A percentile compares a stretch with the other conserved stretches of the same genome.
Evolutionary conservation across 2,113 vertebrate genomes (phyloP).

Genomic region (Nematolebias whitei): DNA sequence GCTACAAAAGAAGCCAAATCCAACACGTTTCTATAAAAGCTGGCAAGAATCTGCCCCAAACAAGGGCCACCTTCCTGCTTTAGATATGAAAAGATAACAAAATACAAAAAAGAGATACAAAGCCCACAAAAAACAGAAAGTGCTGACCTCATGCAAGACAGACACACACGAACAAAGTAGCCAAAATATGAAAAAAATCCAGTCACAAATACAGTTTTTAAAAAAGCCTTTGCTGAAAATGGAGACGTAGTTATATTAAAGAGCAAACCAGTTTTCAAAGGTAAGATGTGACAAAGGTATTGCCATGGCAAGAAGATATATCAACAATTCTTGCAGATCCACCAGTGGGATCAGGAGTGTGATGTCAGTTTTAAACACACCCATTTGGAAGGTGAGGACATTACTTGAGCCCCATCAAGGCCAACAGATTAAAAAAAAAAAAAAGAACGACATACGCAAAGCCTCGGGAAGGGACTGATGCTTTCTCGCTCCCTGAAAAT

Average conservation of each 20-base stretch:
- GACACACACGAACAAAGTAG: slow-evolving; percentile 59
- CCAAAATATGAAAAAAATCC: slow-evolving; percentile 77
- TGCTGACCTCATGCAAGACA: slow-evolving; percentile 65
- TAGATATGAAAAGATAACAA: slow-evolving; percentile 75
- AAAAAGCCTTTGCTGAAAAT: slow-evolving; percentile 87
- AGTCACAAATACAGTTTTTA: slow-evolving; percentile 64
- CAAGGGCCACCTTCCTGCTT: slow-evolving; percentile 82
- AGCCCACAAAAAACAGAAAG: slow-evolving; percentile 54
- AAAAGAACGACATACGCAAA: slow-evolving; percentile 79
- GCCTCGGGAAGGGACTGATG: slow-evolving; percentile 76
- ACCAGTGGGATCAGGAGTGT: slow-evolving; percentile 96
- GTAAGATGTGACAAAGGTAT: slow-evolving; percentile 83
- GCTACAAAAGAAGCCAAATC: slow-evolving; percentile 55
- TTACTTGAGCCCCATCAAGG: slow-evolving; percentile 86
- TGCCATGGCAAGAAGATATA: slow-evolving; percentile 79
- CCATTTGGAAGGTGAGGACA: slow-evolving; percentile 85
- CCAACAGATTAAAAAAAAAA: slow-evolving; percentile 80
- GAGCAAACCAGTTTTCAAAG: slow-evolving; percentile 78
- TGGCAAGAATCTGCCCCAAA: slow-evolving; percentile 83
- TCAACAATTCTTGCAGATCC: slow-evolving; percentile 90
- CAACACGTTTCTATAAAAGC: slow-evolving; percentile 50
- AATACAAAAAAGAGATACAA: slow-evolving; percentile 72
- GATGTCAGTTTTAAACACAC: slow-evolving; percentile 87
- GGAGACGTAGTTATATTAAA: slow-evolving; percentile 91
- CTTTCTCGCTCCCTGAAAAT: slow-evolving; percentile 84